These are phyloP conservation scores for Noctua janthe DNA, from an alignment of 2,888 invertebrate species.

Conservation along the genomic window DNA sequence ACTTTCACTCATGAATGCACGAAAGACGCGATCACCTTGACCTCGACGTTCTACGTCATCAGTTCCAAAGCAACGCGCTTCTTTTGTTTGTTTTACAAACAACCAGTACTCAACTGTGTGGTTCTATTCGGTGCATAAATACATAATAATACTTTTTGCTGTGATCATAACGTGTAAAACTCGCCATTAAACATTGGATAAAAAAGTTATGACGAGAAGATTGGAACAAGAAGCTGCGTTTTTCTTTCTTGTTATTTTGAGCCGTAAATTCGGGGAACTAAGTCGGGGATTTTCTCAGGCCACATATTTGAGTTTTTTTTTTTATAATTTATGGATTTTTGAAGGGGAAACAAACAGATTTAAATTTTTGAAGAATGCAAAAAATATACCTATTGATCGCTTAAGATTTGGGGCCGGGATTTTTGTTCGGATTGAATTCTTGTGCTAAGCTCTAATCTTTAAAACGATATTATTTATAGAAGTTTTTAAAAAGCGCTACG, in stretches of 20 bases:
- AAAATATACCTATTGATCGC: not conserved
- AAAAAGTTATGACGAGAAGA: slow-evolving; percentile 21
- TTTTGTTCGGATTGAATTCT: slow-evolving; percentile 11
- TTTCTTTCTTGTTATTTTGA: slow-evolving; percentile 15
- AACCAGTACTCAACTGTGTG: slow-evolving; percentile 1
- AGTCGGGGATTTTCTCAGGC: slow-evolving; percentile 8
- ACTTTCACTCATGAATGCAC: slow-evolving; percentile 54
- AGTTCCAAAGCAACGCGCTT: slow-evolving; percentile 20
- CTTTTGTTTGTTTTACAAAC: slow-evolving; percentile 44
- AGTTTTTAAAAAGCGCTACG: not conserved
- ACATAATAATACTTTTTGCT: slow-evolving; percentile 15
- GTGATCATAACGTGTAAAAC: not conserved
- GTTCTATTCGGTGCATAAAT: slow-evolving; percentile 4
- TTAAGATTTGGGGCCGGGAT: not conserved
- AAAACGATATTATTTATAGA: not conserved
- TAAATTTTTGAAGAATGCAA: no score
- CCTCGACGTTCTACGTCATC: slow-evolving; percentile 39
- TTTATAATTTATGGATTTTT: not conserved
- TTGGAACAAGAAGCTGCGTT: not conserved
- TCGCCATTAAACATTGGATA: not conserved
- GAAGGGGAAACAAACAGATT: not conserved
- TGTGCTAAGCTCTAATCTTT: not conserved
- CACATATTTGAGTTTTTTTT: not conserved
- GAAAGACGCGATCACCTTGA: slow-evolving; percentile 39
- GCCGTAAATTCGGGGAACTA: not conserved